A percentile compares a stretch with the other conserved stretches of the same genome.
phyloP scores from a whole-genome alignment of 2,113 vertebrate species.

The Stomatorhinus ivindoensis region DNA sequence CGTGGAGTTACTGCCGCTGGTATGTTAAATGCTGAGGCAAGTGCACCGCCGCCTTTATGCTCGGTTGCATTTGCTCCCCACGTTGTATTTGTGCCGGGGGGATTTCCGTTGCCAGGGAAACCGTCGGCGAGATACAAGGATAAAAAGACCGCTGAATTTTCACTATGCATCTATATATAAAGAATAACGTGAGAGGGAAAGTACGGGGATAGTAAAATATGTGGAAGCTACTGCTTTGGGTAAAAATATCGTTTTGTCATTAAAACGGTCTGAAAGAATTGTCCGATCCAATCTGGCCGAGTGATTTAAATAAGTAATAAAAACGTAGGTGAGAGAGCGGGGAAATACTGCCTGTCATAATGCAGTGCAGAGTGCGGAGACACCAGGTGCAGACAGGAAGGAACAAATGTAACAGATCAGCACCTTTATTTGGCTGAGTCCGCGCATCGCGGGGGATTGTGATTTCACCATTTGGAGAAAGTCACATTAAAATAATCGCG shows the following conservation, averaged over 20 bases:
- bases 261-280: background rate
- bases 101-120: constrained; percentile 38
- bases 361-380: background rate
- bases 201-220: background rate
- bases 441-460: background rate
- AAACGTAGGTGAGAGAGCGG: background rate
- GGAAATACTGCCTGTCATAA: background rate
- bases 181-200: background rate
- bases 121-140: constrained; percentile 23
- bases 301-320: background rate
- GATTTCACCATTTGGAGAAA: background rate
- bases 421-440: background rate
- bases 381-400: background rate
- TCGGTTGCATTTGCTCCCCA: background rate
- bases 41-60: background rate
- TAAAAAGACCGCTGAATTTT: constrained; percentile 16
- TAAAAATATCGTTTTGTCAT: background rate
- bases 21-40: background rate
- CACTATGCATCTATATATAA: constrained; percentile 21
- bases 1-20: background rate
- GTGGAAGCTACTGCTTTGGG: background rate
- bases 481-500: background rate
- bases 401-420: background rate
- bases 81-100: constrained; percentile 7
- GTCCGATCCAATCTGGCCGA: background rate